Percentiles rank a stretch among this genome's conserved stretches.
Conservation (phyloP, 2,113 vertebrate genomes). For the Fregata magnificens region DNA sequence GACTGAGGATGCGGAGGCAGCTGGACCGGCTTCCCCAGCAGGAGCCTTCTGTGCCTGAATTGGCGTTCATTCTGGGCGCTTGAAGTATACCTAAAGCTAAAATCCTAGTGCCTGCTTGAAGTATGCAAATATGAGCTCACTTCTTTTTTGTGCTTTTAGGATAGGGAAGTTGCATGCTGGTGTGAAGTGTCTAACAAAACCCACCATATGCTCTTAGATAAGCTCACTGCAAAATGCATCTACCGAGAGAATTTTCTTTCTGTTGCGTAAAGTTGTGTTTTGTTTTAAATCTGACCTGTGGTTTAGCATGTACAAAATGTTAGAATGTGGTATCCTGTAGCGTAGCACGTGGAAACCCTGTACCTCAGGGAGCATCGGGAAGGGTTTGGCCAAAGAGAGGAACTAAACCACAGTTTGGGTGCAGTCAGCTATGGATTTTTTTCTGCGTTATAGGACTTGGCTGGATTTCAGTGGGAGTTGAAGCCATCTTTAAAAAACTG, state of each 20-base stretch:
- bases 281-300: neutral
- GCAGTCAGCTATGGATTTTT: neutral
- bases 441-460: neutral
- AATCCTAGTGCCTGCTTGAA: neutral
- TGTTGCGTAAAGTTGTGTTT: neutral
- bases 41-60: neutral
- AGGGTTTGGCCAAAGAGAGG: neutral
- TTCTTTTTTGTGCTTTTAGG: neutral
- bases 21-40: fast-evolving
- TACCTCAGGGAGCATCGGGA: neutral
- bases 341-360: neutral
- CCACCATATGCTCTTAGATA: neutral
- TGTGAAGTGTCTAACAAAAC: neutral
- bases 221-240: fast-evolving
- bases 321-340: neutral
- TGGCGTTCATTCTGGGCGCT: fast-evolving
- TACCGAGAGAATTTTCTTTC: neutral
- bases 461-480: conserved; percentile 8
- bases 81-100: neutral
- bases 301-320: neutral
- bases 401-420: neutral
- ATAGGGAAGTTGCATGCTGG: neutral
- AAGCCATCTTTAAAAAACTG: neutral
- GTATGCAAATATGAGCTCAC: neutral
- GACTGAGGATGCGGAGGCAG: neutral